These are phyloP conservation scores for Australoheros facetus DNA, from an alignment of 2,797 vertebrate genomes.

Conservation along the genomic window DNA sequence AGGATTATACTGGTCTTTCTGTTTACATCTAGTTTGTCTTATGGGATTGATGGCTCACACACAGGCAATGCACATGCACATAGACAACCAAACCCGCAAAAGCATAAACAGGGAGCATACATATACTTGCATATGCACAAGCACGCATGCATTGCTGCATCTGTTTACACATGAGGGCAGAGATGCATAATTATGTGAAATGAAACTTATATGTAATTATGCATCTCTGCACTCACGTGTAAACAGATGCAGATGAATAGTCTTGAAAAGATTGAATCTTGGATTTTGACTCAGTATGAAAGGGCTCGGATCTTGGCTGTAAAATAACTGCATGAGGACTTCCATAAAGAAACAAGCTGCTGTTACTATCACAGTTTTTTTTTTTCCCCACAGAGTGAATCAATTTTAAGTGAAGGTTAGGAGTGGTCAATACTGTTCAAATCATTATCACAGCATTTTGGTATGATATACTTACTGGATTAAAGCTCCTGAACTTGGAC, in stretches of 20 bases:
- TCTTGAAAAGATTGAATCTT: not conserved
- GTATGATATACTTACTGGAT: not conserved
- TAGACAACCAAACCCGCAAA: not conserved
- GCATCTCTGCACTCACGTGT: too few relatives aligned
- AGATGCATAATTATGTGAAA: not conserved
- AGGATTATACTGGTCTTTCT: conserved; percentile 53
- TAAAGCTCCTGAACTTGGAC: not conserved
- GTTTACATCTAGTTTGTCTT: conserved; percentile 54
- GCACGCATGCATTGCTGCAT: too few relatives aligned
- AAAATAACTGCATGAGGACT: too few relatives aligned
- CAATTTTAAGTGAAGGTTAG: not conserved
- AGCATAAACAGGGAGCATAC: not conserved
- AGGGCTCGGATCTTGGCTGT: too few relatives aligned
- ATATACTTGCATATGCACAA: not conserved
- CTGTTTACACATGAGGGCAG: not conserved
- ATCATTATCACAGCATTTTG: not conserved
- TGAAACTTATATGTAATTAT: too few relatives aligned
- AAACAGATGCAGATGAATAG: too few relatives aligned
- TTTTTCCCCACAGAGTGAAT: not conserved
- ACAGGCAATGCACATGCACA: not conserved
- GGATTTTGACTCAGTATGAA: not conserved
- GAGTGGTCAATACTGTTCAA: not conserved
- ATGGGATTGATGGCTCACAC: conserved; percentile 44
- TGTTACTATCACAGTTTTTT: not conserved
- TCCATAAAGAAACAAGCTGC: too few relatives aligned